Percentiles rank a stretch among this genome's conserved stretches.
Conservation (phyloP, 2,888 invertebrate species). For the Dryobota labecula region DNA sequence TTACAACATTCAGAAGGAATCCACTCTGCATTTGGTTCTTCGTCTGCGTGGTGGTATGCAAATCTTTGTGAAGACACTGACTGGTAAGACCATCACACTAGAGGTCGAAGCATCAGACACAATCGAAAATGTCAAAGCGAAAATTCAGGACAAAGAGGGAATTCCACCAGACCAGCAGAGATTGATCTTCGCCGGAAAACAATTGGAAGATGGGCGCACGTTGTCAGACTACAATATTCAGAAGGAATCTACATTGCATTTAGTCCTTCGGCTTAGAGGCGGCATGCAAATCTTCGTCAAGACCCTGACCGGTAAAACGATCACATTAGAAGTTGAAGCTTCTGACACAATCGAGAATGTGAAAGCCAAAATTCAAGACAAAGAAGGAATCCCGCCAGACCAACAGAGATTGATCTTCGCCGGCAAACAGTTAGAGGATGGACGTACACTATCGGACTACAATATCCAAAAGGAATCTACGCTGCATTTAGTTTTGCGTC, state of each 20-base stretch:
- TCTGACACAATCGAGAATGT: conserved; percentile 1
- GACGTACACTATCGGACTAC: neutral
- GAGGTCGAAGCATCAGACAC: neutral
- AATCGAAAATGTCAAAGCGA: neutral
- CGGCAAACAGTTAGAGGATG: neutral
- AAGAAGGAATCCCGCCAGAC: neutral
- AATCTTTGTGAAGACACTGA: neutral
- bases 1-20: conserved; percentile 60
- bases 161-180: neutral
- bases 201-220: neutral
- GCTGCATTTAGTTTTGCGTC: no score
- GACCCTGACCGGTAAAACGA: neutral
- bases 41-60: neutral
- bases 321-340: neutral
- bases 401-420: neutral
- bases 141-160: neutral
- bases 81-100: neutral
- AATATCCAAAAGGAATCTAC: neutral
- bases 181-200: conserved; percentile 2
- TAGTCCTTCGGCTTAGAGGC: neutral
- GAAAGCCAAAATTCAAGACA: neutral
- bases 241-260: neutral
- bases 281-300: neutral
- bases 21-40: conserved; percentile 84
- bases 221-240: neutral